Evolutionary conservation across 1,140 invertebrate genomes (phyloP).

Genomic region (Planococcus citri): DNA sequence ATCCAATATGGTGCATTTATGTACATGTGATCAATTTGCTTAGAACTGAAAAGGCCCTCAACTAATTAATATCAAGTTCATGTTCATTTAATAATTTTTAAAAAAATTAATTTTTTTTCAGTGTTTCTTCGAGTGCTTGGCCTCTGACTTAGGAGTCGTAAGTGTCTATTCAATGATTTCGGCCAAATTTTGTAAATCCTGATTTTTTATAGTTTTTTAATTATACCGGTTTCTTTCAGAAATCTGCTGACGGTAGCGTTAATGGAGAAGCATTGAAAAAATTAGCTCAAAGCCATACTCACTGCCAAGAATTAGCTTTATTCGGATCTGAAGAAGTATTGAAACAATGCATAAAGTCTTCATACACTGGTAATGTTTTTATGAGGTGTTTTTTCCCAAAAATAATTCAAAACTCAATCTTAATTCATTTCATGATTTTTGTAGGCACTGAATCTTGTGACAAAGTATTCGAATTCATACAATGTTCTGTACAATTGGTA

Average conservation of each 20-base stretch:
- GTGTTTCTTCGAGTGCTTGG: neutral
- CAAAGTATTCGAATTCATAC: neutral
- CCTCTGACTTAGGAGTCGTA: neutral
- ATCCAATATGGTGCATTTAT: no score
- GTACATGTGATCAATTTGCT: no score
- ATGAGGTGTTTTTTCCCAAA: no score
- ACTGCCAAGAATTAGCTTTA: neutral
- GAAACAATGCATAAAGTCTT: neutral
- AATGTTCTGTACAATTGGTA: neutral
- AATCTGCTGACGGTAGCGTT: neutral
- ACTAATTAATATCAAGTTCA: no score
- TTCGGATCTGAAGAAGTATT: neutral
- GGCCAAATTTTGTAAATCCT: neutral
- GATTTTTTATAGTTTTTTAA: neutral
- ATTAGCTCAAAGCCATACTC: neutral
- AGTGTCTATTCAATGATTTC: neutral
- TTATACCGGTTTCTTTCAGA: neutral
- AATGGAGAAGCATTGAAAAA: neutral
- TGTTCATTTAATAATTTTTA: no score
- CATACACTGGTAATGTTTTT: no score
- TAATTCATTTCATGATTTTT: no score
- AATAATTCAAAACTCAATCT: no score
- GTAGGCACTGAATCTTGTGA: neutral
- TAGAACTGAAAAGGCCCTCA: no score
- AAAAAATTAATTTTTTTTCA: neutral